Base-by-base conservation (phyloP, 1,140 invertebrate species). In the Apis dorsata region DNA sequence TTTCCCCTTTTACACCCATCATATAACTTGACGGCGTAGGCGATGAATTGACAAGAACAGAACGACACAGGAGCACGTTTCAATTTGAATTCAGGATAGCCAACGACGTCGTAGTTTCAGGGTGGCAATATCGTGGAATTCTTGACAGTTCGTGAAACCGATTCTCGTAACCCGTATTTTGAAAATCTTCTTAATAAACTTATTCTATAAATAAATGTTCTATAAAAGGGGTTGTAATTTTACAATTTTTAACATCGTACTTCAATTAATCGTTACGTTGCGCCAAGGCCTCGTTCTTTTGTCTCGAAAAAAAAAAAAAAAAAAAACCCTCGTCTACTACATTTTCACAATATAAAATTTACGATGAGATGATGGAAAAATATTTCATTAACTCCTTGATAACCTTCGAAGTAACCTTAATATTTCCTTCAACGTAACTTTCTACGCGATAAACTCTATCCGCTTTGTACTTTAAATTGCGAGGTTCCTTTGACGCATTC, bases 161-260 rank as follows among this genome's bases (percentile, higher is more conserved):
- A 68, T 62, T 83, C 81, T 88, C 85, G 89, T 91, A 89, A 91
- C 86, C 89, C 79, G 77, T 75, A 75, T 75, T 73, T 71, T 76
- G 72, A 83, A 44, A 74, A 85, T 83, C 85, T 80, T n/a, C 19
- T 55, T 70, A 79, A 86, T 85, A 89, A 81, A 87, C 84, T 85
- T 88, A 90, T 91, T 92, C 89, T 92, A 44, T 44, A 7, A 44
- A 44, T 93, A 92, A 92, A 92, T 89, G 85, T 84, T 89, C 34
- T 1, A 55, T 2, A 53, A 91, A 69, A 65, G 12, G 53, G n/a
- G 34, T 15, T 9, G 90, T 91, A 90, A 91, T 92, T 93, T 90
- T 80, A 85, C 88, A 89, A 90, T 88, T 65, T 34, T 65, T 19
- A 65, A 85, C 87, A 49, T 86, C 60, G 85, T 85, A 4, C 34